Evolutionary conservation across 2,113 vertebrate species (phyloP), one percentile per base, ranked within the genome.

Genomic region (Gymnobelideus leadbeateri): DNA sequence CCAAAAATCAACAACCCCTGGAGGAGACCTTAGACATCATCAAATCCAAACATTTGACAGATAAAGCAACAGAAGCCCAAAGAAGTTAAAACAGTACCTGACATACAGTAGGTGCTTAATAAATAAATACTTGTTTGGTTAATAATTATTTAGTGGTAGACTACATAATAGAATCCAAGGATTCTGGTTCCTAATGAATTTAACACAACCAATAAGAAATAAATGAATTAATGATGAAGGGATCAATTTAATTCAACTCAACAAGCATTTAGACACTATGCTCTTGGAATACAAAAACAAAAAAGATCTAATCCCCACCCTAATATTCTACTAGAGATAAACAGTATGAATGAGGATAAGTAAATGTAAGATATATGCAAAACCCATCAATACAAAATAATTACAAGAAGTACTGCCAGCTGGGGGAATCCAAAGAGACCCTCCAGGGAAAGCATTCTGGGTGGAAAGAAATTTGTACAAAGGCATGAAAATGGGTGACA

Each of bases 171-270:
- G 26, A 91, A 92, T 51, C 7, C 51, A 89, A 95, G 91, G 51
- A n/a, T 94, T 89, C 54, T 94, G 51, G 90, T 90, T 92, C 25
- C 89, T 47, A 77, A 19, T 61, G 23, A 90, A 95, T 89, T 24
- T 97, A 43, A 93, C 1, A 52, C 25, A 89, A 31, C 2, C 92
- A 89, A 55, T 77, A 50, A 94, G 46, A 96, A 92, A 52, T 89
- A 90, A 95, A 51, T 91, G 25, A 57, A 92, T 68, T 68, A 61
- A 26, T 47, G 52, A 84, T 43, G 37, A 84, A 84, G 68, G 16
- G 43, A 84, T 43, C 19, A 84, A 84, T 23, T 43, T 84, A 43
- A 77, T n/a, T n/a, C 14, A 19, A n/a, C 14, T 77, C 14, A 6
- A 77, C 37, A 77, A 84, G n/a, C 19, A 43, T 84, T 84, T 84